phyloP scores from a whole-genome alignment of 2,113 vertebrate genomes.

The Oceanites oceanicus region DNA sequence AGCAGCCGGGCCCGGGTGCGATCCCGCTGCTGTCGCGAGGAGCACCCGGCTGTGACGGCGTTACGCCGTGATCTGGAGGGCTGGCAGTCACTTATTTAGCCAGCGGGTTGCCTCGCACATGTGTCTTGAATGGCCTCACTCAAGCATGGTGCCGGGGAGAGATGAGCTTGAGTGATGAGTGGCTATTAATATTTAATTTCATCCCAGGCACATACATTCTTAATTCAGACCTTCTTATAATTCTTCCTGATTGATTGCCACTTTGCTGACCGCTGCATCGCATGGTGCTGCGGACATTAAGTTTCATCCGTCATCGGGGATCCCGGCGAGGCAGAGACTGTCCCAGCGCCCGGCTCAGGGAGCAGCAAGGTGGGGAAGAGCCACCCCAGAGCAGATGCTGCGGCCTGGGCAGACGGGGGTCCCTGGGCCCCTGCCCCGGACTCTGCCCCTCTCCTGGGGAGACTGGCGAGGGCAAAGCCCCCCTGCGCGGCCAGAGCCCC shows the following conservation, averaged over 20 bases:
- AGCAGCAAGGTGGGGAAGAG: background rate
- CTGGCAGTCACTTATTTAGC: background rate
- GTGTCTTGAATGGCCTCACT: background rate
- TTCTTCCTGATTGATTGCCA: background rate
- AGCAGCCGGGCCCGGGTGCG: accelerated
- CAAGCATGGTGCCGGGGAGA: background rate
- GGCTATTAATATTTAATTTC: background rate
- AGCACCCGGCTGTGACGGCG: background rate
- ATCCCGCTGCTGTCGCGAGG: background rate
- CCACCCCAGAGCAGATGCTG: background rate
- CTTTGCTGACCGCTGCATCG: background rate
- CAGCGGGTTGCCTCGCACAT: background rate
- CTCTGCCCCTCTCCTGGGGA: background rate
- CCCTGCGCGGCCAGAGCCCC: accelerated
- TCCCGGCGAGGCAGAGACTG: too few species aligned
- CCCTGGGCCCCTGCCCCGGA: accelerated
- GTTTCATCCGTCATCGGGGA: background rate
- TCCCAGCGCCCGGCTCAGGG: background rate
- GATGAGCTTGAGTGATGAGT: background rate
- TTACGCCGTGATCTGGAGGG: background rate
- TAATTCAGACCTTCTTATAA: background rate
- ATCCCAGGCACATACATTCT: background rate
- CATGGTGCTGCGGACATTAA: too few species aligned
- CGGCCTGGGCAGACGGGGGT: background rate
- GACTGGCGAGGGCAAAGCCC: accelerated